These are phyloP conservation scores for Drosophila azteca DNA, from an alignment of 1,140 invertebrate genomes.

Conservation along the genomic window DNA sequence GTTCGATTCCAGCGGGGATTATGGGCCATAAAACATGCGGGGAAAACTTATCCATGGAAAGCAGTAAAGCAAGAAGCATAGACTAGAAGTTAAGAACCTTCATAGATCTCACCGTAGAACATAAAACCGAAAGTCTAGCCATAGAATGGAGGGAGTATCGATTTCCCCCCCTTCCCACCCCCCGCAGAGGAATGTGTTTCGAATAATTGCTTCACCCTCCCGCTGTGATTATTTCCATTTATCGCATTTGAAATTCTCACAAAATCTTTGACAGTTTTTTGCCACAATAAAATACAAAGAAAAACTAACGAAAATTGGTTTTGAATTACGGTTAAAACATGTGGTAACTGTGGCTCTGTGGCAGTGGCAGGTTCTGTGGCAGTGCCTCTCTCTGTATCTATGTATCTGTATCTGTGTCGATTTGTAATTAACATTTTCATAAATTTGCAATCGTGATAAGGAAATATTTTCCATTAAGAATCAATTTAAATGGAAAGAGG, in stretches of 20 bases:
- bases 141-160: not conserved
- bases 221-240: conserved; percentile 56
- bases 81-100: too few species aligned
- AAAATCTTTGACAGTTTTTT: conserved; percentile 70
- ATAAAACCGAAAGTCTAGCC: not conserved
- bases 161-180: too few species aligned
- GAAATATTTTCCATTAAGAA: conserved; percentile 80
- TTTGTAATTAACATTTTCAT: conserved; percentile 82
- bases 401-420: conserved; percentile 25
- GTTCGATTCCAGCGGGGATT: too few species aligned
- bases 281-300: conserved; percentile 39
- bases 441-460: conserved; percentile 79
- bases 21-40: too few species aligned
- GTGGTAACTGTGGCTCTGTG: conserved; percentile 1
- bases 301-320: conserved; percentile 37
- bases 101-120: too few species aligned
- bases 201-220: conserved; percentile 45
- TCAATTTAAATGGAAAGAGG: conserved; percentile 74
- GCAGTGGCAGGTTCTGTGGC: not conserved
- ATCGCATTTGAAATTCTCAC: conserved; percentile 44
- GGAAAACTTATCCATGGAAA: too few species aligned
- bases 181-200: conserved; percentile 27
- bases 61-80: too few species aligned
- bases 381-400: too few species aligned
- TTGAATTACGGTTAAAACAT: conserved; percentile 48